Evolutionary conservation across 2,888 invertebrate genomes (phyloP).

Genomic region (Drosophila histrio): DNA sequence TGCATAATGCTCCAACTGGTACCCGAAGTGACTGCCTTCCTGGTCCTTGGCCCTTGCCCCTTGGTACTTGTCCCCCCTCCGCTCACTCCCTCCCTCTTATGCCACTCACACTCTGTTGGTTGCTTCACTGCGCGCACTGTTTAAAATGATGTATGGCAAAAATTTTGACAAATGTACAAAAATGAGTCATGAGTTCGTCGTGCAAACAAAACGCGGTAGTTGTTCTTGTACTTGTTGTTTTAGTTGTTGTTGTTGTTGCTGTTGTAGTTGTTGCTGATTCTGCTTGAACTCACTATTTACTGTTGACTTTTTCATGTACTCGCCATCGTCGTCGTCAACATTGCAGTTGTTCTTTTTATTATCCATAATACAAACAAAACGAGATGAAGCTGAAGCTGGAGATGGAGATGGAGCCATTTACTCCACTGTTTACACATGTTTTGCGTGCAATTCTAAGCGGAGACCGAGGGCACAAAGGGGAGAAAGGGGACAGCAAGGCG

Average conservation of each 20-base stretch:
- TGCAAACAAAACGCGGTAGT: conserved; percentile 71
- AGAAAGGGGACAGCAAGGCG: conserved; percentile 30
- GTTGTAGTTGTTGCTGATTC: conserved; percentile 28
- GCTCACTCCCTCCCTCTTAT: background rate
- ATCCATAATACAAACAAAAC: conserved; percentile 73
- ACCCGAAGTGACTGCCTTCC: conserved; percentile 8
- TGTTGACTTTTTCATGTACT: conserved; percentile 79
- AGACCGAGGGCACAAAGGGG: background rate
- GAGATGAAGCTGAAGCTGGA: conserved; percentile 11
- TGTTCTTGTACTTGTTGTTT: conserved; percentile 42
- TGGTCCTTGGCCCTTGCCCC: conserved; percentile 21
- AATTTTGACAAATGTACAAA: conserved; percentile 82
- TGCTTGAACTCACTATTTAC: conserved; percentile 63
- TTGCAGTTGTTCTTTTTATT: conserved; percentile 56
- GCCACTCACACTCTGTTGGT: conserved; percentile 1
- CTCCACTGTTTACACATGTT: conserved; percentile 67
- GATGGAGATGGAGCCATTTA: conserved; percentile 32
- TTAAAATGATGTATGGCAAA: conserved; percentile 81
- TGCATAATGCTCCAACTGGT: conserved; percentile 46
- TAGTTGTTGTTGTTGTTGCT: conserved; percentile 24
- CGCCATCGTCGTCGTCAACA: conserved; percentile 44
- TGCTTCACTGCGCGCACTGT: conserved; percentile 55
- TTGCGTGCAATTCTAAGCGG: conserved; percentile 11
- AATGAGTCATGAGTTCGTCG: conserved; percentile 81
- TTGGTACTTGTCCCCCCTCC: background rate